phyloP scores from a whole-genome alignment of 1,140 invertebrate genomes.

The Elysia chlorotica region DNA sequence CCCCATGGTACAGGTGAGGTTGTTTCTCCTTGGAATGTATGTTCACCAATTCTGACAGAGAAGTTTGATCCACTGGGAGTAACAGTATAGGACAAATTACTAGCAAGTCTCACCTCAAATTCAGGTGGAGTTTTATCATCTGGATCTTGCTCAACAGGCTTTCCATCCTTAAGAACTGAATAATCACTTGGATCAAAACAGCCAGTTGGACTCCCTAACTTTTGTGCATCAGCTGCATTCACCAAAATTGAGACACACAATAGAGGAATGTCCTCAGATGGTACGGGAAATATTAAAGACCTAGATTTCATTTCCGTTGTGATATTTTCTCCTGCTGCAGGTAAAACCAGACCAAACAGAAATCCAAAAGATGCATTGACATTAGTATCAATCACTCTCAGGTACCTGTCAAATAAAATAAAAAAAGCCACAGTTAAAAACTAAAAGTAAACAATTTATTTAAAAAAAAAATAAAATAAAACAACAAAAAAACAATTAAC shows the following conservation, averaged over 20 bases:
- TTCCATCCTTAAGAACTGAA: constrained; percentile 31
- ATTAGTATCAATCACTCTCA: constrained; percentile 17
- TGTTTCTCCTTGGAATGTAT: constrained; percentile 25
- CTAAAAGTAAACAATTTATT: not conserved
- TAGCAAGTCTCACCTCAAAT: constrained; percentile 32
- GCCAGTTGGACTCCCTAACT: no score
- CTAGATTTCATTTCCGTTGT: no score
- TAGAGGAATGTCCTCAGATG: no score
- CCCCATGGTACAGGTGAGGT: constrained; percentile 34
- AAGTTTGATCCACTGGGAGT: constrained; percentile 28
- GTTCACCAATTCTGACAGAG: constrained; percentile 27
- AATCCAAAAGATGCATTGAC: constrained; percentile 29
- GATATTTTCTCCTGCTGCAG: not conserved
- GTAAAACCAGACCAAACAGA: constrained; percentile 40
- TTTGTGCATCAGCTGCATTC: no score
- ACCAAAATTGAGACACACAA: no score
- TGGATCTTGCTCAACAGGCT: constrained; percentile 36
- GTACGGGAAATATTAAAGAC: no score
- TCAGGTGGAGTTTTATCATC: constrained; percentile 31
- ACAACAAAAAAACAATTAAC: not conserved
- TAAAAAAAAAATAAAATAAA: not conserved
- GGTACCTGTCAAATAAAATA: no score
- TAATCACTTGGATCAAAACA: constrained; percentile 2
- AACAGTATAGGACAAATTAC: constrained; percentile 27
- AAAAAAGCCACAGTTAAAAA: not conserved